Base-by-base conservation (phyloP, 2,113 vertebrate genomes). In the Catagonus wagneri region DNA sequence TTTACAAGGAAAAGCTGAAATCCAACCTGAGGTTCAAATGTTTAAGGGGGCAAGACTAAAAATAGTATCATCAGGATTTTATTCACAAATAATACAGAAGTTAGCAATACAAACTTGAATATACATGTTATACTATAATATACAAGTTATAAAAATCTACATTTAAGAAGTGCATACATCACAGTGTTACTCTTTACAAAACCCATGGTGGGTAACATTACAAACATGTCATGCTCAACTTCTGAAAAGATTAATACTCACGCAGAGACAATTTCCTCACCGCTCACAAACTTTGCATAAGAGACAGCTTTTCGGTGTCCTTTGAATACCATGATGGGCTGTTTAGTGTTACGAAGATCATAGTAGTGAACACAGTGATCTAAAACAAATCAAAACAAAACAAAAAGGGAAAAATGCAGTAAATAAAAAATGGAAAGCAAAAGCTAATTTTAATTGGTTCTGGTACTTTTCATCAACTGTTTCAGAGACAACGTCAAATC, bases 351-450 rank as follows among this genome's bases (percentile, higher is more conserved):
- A 97, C 99, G 99, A 80, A 99, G 99, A 98, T 99, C 99, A 1
- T 99, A 99, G 98, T 99, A 99, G 98, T 99, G 99, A 96, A 99
- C 99, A 98, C 99, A 99, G 99, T 99, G 99, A 99, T 99, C 99
- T 99, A 98, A 2, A 94, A 76, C 39, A 0, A 50, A 96, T 85
- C 65, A 74, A 89, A 80, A 80, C 17, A 71, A 71, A 34, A 58
- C 9, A 92, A 81, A 92, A 66, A 76, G 23, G 69, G 15, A 93
- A 68, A 80, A 92, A 86, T 36, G 8, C 29, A 89, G 34, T 79
- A 72, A 74, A 61, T 19, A 52, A 61, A 44, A 85, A 95, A 91
- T 25, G 27, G 22, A 34, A 97, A 60, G 36, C 1, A n/a, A 93
- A 85, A n/a, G 78, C 29, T 66, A 61, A 85, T 88, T 44, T 85